Base-by-base conservation (phyloP, 2,888 invertebrate species). In the Endotricha flammealis region DNA sequence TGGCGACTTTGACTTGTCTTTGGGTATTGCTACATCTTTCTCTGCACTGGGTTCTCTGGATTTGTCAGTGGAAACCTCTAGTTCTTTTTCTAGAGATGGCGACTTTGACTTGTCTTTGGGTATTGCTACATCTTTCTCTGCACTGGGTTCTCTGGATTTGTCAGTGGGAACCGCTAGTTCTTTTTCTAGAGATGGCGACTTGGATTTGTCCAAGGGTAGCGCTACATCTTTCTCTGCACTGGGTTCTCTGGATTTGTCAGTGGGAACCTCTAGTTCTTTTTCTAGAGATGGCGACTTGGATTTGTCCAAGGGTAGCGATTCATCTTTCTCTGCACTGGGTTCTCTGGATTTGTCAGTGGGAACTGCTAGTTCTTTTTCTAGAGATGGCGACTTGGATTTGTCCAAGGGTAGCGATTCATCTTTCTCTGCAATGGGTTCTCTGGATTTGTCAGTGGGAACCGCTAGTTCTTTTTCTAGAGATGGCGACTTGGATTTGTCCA, bases 71-170 rank as follows among this genome's bases (percentile, higher is more conserved):
- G 29, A 14, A 33, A 38, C 38, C 4, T 9, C 30, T 10, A 35
- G 20, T 17, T 53, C 45, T 3, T 48, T 41, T 0, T 38, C 41
- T 1, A 41, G 36, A 8, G 33, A 46, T 0, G 41, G 10, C 2
- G 6, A 12, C 8, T 38, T 39, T 1, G 38, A 17, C 31, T 23
- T 28, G 9, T 28, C 28, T 10, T 6, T 9, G 11, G 25, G 10
- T 25, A 7, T 12, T 8, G 7, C 11, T 13, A n/a, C 12, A 3
- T 28, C 13, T 8, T 11, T 27, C 0, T 34, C 8, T 6, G 29
- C 28, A 9, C 39, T 48, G 0, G 41, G 12, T 4, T 5, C 13
- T 9, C 32, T 39, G 0, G 32, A 16, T 29, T 24, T 23, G 8
- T 8, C 16, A 35, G 13, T 2, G 22, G 31, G 16, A 35, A 38